These are phyloP conservation scores for Eutolmus rufibarbis DNA, from an alignment of 2,888 invertebrate species.

Conservation along the genomic window DNA sequence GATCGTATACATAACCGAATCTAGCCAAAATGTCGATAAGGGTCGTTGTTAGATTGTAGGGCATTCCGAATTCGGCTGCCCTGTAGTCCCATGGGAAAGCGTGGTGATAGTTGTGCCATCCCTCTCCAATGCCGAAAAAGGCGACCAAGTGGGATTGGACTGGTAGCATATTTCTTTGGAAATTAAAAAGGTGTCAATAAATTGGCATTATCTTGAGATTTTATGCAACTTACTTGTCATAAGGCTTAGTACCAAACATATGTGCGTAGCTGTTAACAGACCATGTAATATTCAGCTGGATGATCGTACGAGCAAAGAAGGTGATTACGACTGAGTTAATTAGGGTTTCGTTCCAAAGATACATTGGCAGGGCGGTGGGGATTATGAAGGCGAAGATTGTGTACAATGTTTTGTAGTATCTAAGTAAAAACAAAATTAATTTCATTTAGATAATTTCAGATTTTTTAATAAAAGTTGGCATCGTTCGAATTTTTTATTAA, in stretches of 20 bases:
- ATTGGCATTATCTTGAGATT: neutral
- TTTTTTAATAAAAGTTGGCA: too few species aligned
- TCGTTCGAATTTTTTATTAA: too few species aligned
- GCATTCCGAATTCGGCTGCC: constrained; percentile 76
- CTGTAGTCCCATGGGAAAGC: constrained; percentile 90
- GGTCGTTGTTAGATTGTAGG: constrained; percentile 70
- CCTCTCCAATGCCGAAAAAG: constrained; percentile 76
- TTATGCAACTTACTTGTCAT: constrained; percentile 66
- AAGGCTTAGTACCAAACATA: constrained; percentile 73
- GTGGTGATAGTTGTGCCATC: constrained; percentile 92
- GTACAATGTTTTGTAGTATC: constrained; percentile 68
- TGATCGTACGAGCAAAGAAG: constrained; percentile 67
- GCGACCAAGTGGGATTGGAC: constrained; percentile 75
- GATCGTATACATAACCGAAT: constrained; percentile 65
- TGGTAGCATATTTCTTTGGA: constrained; percentile 73
- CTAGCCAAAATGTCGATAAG: constrained; percentile 72
- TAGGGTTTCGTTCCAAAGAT: constrained; percentile 70
- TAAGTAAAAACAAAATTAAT: constrained; percentile 56
- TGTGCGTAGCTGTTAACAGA: constrained; percentile 78
- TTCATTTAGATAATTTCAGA: neutral
- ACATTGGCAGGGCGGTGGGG: constrained; percentile 68
- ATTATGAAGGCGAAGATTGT: constrained; percentile 66
- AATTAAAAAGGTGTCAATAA: neutral
- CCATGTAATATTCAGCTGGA: constrained; percentile 74
- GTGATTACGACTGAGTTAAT: constrained; percentile 67